A percentile compares a stretch with the other conserved stretches of the same genome.
Evolutionary conservation across 2,113 vertebrate genomes (phyloP).

Genomic region (Vulpes vulpes): DNA sequence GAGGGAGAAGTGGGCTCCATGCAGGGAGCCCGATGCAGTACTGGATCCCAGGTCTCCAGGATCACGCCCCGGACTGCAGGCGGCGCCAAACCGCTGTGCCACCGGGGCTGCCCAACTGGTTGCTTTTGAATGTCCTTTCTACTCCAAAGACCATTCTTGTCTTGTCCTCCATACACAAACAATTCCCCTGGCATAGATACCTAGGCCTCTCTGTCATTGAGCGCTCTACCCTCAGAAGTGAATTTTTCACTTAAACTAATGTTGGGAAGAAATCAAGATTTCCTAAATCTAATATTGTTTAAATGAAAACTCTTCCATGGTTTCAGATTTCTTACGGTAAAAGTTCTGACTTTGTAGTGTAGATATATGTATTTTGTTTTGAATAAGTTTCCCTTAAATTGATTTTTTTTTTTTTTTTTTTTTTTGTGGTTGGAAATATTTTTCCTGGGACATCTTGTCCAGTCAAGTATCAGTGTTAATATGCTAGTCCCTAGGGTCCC

Average conservation of each 20-base stretch:
- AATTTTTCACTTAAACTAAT: not conserved
- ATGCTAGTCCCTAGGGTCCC: not conserved
- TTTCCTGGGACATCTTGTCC: slow-evolving; percentile 50
- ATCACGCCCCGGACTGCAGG: too few relatives aligned
- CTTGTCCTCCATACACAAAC: not conserved
- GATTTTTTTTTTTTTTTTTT: not conserved
- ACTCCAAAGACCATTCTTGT: not conserved
- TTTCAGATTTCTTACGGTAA: slow-evolving; percentile 28
- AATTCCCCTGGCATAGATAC: not conserved
- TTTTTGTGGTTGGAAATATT: slow-evolving; percentile 53
- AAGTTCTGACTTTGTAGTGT: slow-evolving; percentile 46
- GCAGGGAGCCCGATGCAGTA: too few relatives aligned
- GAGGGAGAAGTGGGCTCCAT: too few relatives aligned
- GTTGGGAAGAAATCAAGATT: not conserved
- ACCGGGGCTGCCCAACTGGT: not conserved
- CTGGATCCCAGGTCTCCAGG: too few relatives aligned
- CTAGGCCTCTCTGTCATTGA: slow-evolving; percentile 10
- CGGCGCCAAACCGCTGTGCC: too few relatives aligned
- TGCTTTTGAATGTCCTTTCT: not conserved
- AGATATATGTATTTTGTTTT: slow-evolving; percentile 34
- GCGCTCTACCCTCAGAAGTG: not conserved
- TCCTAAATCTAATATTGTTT: slow-evolving; percentile 30
- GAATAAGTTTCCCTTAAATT: slow-evolving; percentile 54
- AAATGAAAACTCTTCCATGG: slow-evolving; percentile 8
- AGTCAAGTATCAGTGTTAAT: slow-evolving; percentile 16